A percentile compares a stretch with the other conserved stretches of the same genome.
Conservation (phyloP, 1,140 invertebrate species). For the Caerostris darwini region DNA sequence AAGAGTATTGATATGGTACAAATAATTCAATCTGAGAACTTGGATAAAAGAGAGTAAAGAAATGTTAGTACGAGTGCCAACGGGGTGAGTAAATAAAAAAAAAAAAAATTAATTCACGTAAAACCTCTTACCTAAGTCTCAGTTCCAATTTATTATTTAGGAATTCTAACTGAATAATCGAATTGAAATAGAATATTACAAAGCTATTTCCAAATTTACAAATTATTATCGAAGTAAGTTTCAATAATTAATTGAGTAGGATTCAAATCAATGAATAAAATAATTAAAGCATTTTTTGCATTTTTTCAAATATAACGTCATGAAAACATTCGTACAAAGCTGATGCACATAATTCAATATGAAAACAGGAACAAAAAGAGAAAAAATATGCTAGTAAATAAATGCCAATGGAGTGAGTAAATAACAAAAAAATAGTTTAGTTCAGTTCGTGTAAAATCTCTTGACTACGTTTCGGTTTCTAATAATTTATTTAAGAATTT, state of each 20-base stretch:
- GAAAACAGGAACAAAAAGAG: not conserved
- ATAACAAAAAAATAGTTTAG: not conserved
- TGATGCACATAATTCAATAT: not conserved
- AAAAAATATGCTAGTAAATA: not conserved
- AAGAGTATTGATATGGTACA: too few relatives aligned
- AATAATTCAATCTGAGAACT: too few relatives aligned
- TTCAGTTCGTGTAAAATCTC: not conserved
- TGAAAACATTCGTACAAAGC: not conserved
- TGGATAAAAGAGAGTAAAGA: too few relatives aligned
- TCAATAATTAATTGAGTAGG: not conserved
- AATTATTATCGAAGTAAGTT: not conserved
- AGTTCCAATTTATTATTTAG: too few relatives aligned
- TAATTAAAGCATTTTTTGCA: too few relatives aligned
- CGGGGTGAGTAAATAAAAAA: too few relatives aligned
- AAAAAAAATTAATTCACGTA: too few relatives aligned
- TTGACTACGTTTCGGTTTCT: not conserved
- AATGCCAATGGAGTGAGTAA: not conserved
- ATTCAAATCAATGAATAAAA: not conserved
- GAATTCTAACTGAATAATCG: too few relatives aligned
- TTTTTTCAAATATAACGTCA: constrained; percentile 1
- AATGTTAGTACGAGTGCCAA: too few relatives aligned
- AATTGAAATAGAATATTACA: too few relatives aligned
- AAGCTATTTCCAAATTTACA: too few relatives aligned
- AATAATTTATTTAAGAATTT: constrained; percentile 24
- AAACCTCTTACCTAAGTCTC: too few relatives aligned